These are phyloP conservation scores for Arizona elegans DNA, from an alignment of 2,113 vertebrate species.

Conservation along the genomic window DNA sequence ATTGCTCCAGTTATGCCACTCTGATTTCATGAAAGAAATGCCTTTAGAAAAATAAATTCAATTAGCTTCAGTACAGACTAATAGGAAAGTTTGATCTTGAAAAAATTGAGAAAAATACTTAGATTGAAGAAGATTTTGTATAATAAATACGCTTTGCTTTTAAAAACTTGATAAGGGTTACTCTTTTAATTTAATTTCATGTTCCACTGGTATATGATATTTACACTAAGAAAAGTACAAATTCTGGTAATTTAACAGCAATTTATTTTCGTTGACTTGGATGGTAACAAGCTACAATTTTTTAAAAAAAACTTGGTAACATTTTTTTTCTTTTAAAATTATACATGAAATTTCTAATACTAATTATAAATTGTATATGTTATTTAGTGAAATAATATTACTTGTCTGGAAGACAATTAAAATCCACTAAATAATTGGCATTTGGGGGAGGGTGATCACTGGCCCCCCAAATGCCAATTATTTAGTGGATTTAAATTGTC, in stretches of 20 bases:
- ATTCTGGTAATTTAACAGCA: not conserved
- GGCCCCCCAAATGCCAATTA: not conserved
- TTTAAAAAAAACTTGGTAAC: not conserved
- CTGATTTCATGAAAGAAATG: conserved; percentile 57
- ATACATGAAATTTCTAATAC: not conserved
- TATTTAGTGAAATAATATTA: not conserved
- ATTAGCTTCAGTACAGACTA: conserved; percentile 35
- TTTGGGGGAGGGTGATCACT: not conserved
- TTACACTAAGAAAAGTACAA: not conserved
- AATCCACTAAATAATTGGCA: not conserved
- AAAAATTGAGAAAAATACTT: not conserved
- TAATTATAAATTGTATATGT: not conserved
- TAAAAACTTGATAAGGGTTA: not conserved
- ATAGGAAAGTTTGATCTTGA: not conserved
- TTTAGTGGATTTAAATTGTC: no score
- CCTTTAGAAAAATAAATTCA: conserved; percentile 45
- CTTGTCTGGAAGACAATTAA: not conserved
- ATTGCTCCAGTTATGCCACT: conserved; percentile 55
- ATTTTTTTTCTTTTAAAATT: not conserved
- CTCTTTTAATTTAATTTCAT: not conserved
- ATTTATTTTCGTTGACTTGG: not conserved
- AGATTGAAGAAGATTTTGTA: not conserved
- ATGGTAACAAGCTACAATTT: not conserved
- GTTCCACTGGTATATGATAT: not conserved
- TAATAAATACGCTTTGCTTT: not conserved